Evolutionary conservation across 2,888 invertebrate species (phyloP), one percentile per base, ranked within the genome.

Genomic region (Cephus rjabovi): DNA sequence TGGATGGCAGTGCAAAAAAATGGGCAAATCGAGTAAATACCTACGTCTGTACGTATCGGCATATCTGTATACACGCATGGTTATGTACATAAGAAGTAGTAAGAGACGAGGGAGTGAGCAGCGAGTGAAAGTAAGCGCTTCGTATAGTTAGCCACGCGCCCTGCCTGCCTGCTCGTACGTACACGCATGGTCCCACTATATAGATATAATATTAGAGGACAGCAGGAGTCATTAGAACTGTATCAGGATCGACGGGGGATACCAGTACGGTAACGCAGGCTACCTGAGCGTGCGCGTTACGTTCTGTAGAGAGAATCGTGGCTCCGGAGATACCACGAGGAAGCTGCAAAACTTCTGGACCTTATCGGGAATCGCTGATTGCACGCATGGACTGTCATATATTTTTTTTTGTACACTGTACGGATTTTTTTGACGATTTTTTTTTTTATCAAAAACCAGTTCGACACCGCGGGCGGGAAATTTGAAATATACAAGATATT

Each of bases 41-140:
- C 9, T 56, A 23, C 23, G 56, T 23, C 9, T 1, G 0, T 1
- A 23, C 56, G 15, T 56, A 23, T 56, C 23, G 9, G 56, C 23
- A 9, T 56, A 6, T 40, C 40, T 40, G 40, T 40, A 23, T 56
- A 56, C 9, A 23, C 23, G 2, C 23, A 23, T 23, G 56, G 56
- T 15, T 56, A 56, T 56, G 56, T 23, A 23, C 23, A 23, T 56
- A 74, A 77, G 34, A 74, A 77, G 77, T 30, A 79, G 69, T 73
- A 70, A 76, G 23, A 40, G 74, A 34, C 31, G 71, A 31, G 71
- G 33, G 71, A 71, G 71, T 34, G 71, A 0, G 71, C 31, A 83
- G 85, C 84, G 86, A 89, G 89, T 89, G 89, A 89, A 89, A 89
- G 89, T 88, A 88, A 87, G 82, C 78, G 82, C 84, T 78, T 80